phyloP scores from a whole-genome alignment of 2,888 invertebrate species.

The Stramonita haemastoma region DNA sequence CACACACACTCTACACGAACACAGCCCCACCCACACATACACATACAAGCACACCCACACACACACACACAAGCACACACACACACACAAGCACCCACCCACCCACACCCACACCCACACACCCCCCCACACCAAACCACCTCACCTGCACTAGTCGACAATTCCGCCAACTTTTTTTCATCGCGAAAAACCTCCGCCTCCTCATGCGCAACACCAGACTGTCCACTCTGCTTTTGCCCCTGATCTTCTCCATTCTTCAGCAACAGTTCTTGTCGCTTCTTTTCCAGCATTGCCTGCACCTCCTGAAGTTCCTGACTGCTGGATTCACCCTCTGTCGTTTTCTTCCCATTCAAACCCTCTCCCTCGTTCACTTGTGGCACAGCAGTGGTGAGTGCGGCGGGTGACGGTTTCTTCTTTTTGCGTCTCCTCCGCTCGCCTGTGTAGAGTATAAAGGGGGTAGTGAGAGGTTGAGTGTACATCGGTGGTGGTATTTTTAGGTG shows the following conservation, averaged over 20 bases:
- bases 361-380: neutral
- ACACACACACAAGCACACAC: neutral
- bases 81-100: too few relatives aligned
- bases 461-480: neutral
- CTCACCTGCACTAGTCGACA: neutral
- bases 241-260: neutral
- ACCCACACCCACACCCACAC: neutral
- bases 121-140: neutral
- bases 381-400: conserved; percentile 8
- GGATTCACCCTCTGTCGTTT: neutral
- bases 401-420: conserved; percentile 48
- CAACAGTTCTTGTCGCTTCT: conserved; percentile 54
- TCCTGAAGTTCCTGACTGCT: conserved; percentile 46
- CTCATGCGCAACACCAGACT: neutral
- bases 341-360: neutral
- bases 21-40: too few relatives aligned
- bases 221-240: neutral
- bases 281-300: conserved; percentile 54
- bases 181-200: neutral
- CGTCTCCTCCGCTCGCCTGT: conserved; percentile 47
- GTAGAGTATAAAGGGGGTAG: neutral
- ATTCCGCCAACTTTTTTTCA: neutral
- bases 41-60: too few relatives aligned
- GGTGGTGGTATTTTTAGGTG: too few relatives aligned
- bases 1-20: too few relatives aligned